These are phyloP conservation scores for Ectropis crepuscularia DNA, from an alignment of 2,888 invertebrate genomes.

Conservation along the genomic window DNA sequence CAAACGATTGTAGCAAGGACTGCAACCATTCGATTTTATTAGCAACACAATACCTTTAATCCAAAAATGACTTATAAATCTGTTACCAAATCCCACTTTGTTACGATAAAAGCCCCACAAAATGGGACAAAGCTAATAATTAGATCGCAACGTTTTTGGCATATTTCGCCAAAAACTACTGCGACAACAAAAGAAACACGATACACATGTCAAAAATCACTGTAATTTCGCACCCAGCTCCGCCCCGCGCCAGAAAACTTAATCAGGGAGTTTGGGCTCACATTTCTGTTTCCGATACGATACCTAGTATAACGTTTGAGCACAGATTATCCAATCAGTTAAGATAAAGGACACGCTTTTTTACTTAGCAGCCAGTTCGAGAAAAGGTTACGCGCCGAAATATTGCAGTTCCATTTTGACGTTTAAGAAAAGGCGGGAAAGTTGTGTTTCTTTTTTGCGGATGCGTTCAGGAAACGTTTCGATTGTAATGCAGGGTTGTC, in stretches of 20 bases:
- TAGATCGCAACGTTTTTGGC: constrained; percentile 73
- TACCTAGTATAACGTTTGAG: constrained; percentile 81
- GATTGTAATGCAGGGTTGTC: constrained; percentile 66
- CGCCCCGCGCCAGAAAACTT: constrained; percentile 76
- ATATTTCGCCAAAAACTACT: constrained; percentile 74
- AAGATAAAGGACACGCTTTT: constrained; percentile 84
- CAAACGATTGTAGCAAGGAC: constrained; percentile 5
- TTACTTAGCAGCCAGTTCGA: constrained; percentile 52
- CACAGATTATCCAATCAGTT: constrained; percentile 85
- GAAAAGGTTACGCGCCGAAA: constrained; percentile 58
- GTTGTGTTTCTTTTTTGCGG: constrained; percentile 48
- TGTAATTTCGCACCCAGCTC: constrained; percentile 73
- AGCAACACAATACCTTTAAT: constrained; percentile 55
- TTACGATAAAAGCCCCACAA: constrained; percentile 54
- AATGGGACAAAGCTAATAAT: constrained; percentile 76
- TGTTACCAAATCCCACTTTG: constrained; percentile 59
- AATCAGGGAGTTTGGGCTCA: constrained; percentile 77
- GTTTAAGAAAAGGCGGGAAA: constrained; percentile 49
- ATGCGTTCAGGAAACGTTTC: constrained; percentile 57
- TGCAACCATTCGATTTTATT: constrained; percentile 46
- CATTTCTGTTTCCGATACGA: constrained; percentile 83
- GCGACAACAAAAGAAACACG: constrained; percentile 67
- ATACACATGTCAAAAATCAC: constrained; percentile 78
- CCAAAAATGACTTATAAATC: constrained; percentile 63
- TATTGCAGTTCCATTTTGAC: constrained; percentile 53